These are phyloP conservation scores for Lampris incognitus DNA, from an alignment of 2,113 vertebrate genomes.

Conservation along the genomic window DNA sequence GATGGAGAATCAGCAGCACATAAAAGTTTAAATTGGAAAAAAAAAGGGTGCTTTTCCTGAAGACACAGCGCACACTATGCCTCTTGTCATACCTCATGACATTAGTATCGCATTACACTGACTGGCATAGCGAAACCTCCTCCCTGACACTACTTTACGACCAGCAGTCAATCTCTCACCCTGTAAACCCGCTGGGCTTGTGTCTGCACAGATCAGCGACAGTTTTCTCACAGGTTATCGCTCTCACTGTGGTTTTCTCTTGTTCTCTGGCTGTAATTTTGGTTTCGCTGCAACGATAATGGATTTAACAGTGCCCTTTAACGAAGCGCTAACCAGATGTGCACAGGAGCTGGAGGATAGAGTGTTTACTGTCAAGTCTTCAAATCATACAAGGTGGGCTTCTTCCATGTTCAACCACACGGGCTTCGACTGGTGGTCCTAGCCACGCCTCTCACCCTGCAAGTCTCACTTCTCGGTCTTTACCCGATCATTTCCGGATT, in stretches of 20 bases:
- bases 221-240: constrained; percentile 72
- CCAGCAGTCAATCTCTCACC: constrained; percentile 73
- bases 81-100: constrained; percentile 48
- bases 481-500: background rate
- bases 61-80: constrained; percentile 23
- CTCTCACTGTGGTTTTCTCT: constrained; percentile 64
- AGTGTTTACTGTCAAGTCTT: constrained; percentile 44
- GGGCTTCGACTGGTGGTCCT: constrained; percentile 49
- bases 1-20: background rate
- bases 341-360: constrained; percentile 46
- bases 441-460: background rate
- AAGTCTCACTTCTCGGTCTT: background rate
- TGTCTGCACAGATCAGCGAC: constrained; percentile 45
- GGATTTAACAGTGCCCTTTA: constrained; percentile 68
- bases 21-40: constrained; percentile 3
- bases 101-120: constrained; percentile 56
- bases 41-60: constrained; percentile 26
- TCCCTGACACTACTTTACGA: constrained; percentile 64
- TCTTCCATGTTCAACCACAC: constrained; percentile 41
- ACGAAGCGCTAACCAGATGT: constrained; percentile 66
- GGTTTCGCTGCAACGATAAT: constrained; percentile 69
- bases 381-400: constrained; percentile 59
- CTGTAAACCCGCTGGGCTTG: constrained; percentile 63
- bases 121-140: constrained; percentile 53
- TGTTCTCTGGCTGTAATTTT: constrained; percentile 70